A percentile compares a stretch with the other conserved stretches of the same genome.
phyloP scores from a whole-genome alignment of 1,140 invertebrate genomes.

The Aleiodes sp. region DNA sequence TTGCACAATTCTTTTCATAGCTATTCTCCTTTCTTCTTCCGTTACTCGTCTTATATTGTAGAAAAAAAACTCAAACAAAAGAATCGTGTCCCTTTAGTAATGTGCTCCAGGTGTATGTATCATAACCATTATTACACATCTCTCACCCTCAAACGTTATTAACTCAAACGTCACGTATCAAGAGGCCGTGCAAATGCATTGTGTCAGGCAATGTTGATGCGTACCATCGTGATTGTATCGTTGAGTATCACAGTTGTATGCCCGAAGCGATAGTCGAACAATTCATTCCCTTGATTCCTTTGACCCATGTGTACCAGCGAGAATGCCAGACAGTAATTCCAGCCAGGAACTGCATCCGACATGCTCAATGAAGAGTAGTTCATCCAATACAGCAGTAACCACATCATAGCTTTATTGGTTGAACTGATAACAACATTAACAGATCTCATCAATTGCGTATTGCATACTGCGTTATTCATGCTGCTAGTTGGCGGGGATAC shows the following conservation, averaged over 20 bases:
- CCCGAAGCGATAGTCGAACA: constrained; percentile 19
- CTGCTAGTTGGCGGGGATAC: no score
- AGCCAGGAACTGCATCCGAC: constrained; percentile 18
- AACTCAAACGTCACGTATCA: constrained; percentile 14
- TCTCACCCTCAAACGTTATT: constrained; percentile 11
- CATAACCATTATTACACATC: neutral
- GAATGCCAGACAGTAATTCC: constrained; percentile 15
- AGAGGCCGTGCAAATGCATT: constrained; percentile 4
- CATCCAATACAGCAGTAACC: neutral
- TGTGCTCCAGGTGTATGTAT: neutral
- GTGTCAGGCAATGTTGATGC: neutral
- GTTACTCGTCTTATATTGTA: neutral
- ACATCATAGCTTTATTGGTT: neutral
- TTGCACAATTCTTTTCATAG: constrained; percentile 18
- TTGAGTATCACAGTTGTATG: constrained; percentile 10
- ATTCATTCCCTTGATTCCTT: constrained; percentile 20
- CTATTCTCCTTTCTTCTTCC: neutral
- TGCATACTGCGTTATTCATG: no score
- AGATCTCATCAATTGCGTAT: no score
- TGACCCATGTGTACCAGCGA: constrained; percentile 1
- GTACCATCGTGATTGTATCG: constrained; percentile 2
- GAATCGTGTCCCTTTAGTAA: neutral
- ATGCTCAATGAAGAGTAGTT: neutral
- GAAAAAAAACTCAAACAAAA: neutral
- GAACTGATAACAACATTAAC: neutral